Evolutionary conservation across 2,888 invertebrate species (phyloP).

Genomic region (Euclidia mi): DNA sequence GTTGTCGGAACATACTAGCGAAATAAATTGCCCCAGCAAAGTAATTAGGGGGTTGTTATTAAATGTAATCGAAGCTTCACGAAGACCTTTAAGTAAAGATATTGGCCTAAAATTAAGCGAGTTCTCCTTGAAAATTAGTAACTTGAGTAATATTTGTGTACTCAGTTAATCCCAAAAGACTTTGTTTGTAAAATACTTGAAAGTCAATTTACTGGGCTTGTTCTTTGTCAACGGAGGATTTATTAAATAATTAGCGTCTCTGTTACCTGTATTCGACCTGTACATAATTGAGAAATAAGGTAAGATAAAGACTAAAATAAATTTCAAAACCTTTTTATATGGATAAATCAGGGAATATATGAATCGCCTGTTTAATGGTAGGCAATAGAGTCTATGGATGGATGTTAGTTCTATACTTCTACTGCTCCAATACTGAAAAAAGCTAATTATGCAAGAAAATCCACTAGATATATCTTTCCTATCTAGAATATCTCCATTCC

Average conservation of each 20-base stretch:
- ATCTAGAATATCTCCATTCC: no score
- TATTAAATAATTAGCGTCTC: neutral
- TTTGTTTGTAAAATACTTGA: neutral
- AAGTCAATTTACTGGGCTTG: neutral
- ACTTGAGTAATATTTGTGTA: neutral
- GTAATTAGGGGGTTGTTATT: slow-evolving; percentile 62
- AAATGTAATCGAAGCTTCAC: slow-evolving; percentile 60
- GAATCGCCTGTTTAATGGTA: no score
- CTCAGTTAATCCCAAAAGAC: neutral
- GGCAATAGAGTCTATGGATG: no score
- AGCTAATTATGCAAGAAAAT: no score
- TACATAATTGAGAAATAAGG: no score
- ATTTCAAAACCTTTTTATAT: no score
- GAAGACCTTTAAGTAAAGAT: slow-evolving; percentile 44
- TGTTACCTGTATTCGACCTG: no score
- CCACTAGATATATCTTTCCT: no score
- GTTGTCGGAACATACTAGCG: slow-evolving; percentile 26
- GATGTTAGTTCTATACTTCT: no score
- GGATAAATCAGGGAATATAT: no score
- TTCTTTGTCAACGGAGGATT: neutral
- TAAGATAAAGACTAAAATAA: no score
- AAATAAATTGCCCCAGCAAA: slow-evolving; percentile 59
- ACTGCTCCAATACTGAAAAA: no score
- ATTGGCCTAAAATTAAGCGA: slow-evolving; percentile 15
- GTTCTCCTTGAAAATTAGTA: slow-evolving; percentile 2